Evolutionary conservation across 2,888 invertebrate species (phyloP).

Genomic region (Thyatira batis): DNA sequence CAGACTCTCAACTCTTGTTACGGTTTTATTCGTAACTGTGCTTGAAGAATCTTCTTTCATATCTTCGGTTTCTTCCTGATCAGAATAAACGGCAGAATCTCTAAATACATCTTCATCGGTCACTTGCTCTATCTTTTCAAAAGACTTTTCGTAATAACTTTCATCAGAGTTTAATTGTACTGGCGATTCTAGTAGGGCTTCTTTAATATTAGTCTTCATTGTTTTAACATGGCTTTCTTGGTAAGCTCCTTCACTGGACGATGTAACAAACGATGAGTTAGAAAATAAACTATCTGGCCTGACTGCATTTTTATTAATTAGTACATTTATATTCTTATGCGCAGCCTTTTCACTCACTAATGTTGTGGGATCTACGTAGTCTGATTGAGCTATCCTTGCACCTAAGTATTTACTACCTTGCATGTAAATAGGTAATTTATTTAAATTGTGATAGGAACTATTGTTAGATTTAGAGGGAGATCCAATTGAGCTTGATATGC

Average conservation of each 20-base stretch:
- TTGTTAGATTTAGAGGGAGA: constrained; percentile 67
- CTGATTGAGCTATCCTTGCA: constrained; percentile 93
- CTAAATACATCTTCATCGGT: constrained; percentile 87
- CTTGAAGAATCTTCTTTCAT: constrained; percentile 39
- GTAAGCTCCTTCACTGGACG: constrained; percentile 79
- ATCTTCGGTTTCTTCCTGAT: constrained; percentile 83
- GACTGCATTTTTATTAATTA: constrained; percentile 83
- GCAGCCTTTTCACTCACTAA: constrained; percentile 78
- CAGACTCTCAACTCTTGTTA: constrained; percentile 55
- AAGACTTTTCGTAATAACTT: constrained; percentile 89
- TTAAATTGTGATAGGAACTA: constrained; percentile 67
- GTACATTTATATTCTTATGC: constrained; percentile 81
- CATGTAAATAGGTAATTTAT: constrained; percentile 84
- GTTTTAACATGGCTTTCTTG: constrained; percentile 52
- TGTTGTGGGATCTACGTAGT: constrained; percentile 91
- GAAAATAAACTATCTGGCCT: constrained; percentile 82
- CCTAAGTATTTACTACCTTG: constrained; percentile 92
- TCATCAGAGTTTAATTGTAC: constrained; percentile 76
- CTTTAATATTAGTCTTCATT: constrained; percentile 26
- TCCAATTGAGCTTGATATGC: constrained; percentile 46
- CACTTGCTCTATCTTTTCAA: constrained; percentile 88
- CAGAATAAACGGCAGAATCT: constrained; percentile 93
- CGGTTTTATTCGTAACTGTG: constrained; percentile 45
- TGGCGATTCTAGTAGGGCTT: constrained; percentile 29
- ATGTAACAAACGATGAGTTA: constrained; percentile 80